Conservation (phyloP, 1,140 invertebrate genomes). For the Trichomalopsis sarcophagae region DNA sequence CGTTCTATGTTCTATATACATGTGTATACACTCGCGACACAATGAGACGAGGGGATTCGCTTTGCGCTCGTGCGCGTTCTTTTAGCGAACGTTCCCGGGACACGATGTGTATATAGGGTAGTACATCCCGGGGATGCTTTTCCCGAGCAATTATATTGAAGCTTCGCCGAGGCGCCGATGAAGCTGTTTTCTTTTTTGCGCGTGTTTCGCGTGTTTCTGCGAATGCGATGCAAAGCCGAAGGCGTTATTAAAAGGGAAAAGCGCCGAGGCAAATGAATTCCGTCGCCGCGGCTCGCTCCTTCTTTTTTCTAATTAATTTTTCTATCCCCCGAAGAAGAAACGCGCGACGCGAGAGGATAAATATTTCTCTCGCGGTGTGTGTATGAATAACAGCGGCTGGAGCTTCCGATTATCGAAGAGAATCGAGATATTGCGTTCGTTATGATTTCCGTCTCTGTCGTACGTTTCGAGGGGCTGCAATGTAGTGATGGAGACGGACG, state of each 20-base stretch:
- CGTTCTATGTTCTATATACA: background rate
- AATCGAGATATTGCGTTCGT: background rate
- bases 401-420: background rate
- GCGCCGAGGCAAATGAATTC: background rate
- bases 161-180: slow-evolving; percentile 10
- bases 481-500: no score
- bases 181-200: slow-evolving; percentile 3
- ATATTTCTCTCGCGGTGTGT: no score
- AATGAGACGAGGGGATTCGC: background rate
- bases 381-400: background rate
- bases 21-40: background rate
- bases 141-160: slow-evolving; percentile 23
- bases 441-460: background rate
- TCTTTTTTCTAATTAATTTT: slow-evolving; percentile 20
- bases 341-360: background rate
- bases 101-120: background rate
- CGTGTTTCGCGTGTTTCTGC: slow-evolving; percentile 6
- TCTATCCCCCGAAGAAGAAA: background rate
- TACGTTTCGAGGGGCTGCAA: no score
- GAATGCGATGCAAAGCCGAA: background rate
- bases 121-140: background rate
- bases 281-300: no score
- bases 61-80: background rate
- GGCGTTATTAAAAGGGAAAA: slow-evolving; percentile 10
- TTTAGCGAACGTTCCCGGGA: background rate